Conservation (phyloP, 2,888 invertebrate genomes). For the Nemapogon koenigi region DNA sequence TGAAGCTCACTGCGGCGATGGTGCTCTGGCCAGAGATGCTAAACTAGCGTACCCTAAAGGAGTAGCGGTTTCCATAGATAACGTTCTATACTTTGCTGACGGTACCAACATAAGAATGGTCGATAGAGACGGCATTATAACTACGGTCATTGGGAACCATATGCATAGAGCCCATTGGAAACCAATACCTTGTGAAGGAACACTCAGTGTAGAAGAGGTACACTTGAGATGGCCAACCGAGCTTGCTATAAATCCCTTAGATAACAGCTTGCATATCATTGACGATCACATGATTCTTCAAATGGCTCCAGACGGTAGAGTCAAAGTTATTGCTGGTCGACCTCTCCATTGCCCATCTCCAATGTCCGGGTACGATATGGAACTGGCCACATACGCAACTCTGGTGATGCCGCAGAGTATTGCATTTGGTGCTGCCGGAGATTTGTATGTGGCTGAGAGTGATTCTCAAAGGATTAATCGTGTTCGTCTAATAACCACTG, state of each 20-base stretch:
- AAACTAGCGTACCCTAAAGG: conserved; percentile 96
- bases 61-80: conserved; percentile 91
- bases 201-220: conserved; percentile 89
- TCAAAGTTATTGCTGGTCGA: conserved; percentile 91
- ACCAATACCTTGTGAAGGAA: conserved; percentile 91
- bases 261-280: conserved; percentile 93
- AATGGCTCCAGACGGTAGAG: conserved; percentile 88
- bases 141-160: conserved; percentile 90
- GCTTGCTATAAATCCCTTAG: conserved; percentile 90
- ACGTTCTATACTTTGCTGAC: conserved; percentile 93
- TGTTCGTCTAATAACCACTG: conserved; percentile 88
- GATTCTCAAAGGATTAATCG: conserved; percentile 95
- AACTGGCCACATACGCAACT: conserved; percentile 89
- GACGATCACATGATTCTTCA: conserved; percentile 96
- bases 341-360: conserved; percentile 92
- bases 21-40: conserved; percentile 89
- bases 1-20: conserved; percentile 95
- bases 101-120: conserved; percentile 95
- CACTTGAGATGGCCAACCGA: conserved; percentile 97
- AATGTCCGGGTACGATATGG: conserved; percentile 78
- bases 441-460: conserved; percentile 93
- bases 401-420: conserved; percentile 94
- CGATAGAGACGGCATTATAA: conserved; percentile 89
- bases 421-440: conserved; percentile 90
- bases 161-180: conserved; percentile 95